A percentile compares a stretch with the other conserved stretches of the same genome.
phyloP scores from a whole-genome alignment of 2,888 invertebrate genomes.

The Monochamus alternatus region DNA sequence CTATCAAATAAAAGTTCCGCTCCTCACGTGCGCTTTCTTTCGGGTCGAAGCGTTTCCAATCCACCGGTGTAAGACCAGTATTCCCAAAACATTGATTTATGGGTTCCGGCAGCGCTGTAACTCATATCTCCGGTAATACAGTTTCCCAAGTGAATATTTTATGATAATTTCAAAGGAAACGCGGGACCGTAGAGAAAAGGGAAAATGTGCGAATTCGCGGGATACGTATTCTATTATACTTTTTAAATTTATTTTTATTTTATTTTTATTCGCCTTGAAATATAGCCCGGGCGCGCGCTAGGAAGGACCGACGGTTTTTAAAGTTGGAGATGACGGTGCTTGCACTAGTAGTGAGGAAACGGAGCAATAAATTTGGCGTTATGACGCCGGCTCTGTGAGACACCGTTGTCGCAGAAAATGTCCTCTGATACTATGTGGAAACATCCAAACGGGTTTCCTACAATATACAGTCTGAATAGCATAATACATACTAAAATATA shows the following conservation, averaged over 20 bases:
- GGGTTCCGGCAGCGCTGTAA: conserved; percentile 58
- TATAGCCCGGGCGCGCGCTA: conserved; percentile 15
- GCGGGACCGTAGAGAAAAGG: conserved; percentile 48
- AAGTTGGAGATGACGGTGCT: neutral
- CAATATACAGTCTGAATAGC: too few relatives aligned
- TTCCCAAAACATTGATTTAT: conserved; percentile 62
- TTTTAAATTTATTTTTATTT: conserved; percentile 52
- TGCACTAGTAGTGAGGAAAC: conserved; percentile 1
- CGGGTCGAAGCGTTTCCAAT: conserved; percentile 48
- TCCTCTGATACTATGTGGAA: neutral
- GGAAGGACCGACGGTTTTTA: conserved; percentile 11
- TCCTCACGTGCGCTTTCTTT: neutral
- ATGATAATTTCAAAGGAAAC: conserved; percentile 62
- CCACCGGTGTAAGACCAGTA: conserved; percentile 43
- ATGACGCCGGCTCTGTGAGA: conserved; percentile 3
- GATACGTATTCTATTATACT: conserved; percentile 48
- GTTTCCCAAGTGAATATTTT: conserved; percentile 65
- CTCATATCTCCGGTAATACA: conserved; percentile 62
- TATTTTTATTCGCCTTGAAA: conserved; percentile 44
- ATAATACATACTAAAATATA: too few relatives aligned
- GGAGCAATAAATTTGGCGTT: conserved; percentile 13
- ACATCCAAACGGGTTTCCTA: too few relatives aligned
- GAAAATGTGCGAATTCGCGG: conserved; percentile 51
- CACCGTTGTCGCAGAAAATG: neutral
- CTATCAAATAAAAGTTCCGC: neutral